Conservation (phyloP, 2,797 vertebrate species). For the Pseudocheirus occidentalis region DNA sequence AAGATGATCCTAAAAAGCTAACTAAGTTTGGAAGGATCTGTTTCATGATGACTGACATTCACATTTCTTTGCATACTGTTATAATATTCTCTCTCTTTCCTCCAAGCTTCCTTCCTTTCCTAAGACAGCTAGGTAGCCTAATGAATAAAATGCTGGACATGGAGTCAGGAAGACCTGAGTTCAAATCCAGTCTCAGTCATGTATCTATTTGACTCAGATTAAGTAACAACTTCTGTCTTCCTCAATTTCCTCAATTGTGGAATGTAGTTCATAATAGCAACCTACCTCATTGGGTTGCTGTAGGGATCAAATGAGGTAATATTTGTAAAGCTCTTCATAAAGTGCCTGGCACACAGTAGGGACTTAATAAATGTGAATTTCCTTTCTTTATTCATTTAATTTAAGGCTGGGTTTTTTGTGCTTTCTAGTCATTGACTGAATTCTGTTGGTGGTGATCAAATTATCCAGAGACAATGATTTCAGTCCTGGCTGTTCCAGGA, state of each 20-base stretch:
- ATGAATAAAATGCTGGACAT: neutral
- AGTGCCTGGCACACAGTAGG: neutral
- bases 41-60: constrained; percentile 22
- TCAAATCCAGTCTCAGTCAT: neutral
- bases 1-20: constrained; percentile 55
- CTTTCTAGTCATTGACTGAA: neutral
- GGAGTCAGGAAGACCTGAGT: neutral
- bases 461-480: neutral
- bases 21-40: constrained; percentile 55
- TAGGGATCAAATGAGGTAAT: neutral
- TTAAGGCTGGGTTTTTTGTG: neutral
- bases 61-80: neutral
- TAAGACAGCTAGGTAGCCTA: neutral
- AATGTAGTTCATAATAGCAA: neutral
- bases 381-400: neutral
- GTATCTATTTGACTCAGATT: neutral
- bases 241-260: neutral
- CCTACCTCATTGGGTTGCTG: neutral
- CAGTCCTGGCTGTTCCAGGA: neutral
- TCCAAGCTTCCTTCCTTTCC: neutral
- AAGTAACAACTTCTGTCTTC: neutral
- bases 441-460: neutral
- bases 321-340: neutral
- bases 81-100: neutral
- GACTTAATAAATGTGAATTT: neutral